Conservation (phyloP, 2,797 vertebrate species). For the Picus viridis region DNA sequence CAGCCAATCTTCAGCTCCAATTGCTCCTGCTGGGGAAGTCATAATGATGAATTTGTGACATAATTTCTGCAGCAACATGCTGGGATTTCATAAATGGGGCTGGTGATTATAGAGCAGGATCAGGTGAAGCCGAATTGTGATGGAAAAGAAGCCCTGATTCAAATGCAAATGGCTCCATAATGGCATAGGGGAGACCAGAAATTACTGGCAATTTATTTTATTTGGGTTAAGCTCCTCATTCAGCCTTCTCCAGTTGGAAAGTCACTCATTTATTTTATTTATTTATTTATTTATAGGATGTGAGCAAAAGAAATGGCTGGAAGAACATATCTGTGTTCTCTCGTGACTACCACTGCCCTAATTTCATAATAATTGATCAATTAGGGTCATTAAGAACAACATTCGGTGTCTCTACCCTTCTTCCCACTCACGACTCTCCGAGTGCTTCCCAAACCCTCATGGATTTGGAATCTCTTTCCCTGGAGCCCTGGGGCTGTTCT, state of each 20-base stretch:
- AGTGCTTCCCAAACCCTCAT: not conserved
- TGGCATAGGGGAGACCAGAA: slow-evolving; percentile 72
- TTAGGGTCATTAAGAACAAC: slow-evolving; percentile 12
- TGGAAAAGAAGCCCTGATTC: slow-evolving; percentile 68
- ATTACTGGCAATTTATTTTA: slow-evolving; percentile 77
- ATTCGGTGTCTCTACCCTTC: not conserved
- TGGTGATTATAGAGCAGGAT: slow-evolving; percentile 70
- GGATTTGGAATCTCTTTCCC: not conserved
- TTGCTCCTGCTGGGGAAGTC: slow-evolving; percentile 68
- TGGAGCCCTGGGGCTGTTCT: no score
- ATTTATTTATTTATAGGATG: not conserved
- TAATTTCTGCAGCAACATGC: slow-evolving; percentile 45
- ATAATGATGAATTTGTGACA: slow-evolving; percentile 68
- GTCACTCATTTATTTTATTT: not conserved
- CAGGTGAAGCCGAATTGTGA: slow-evolving; percentile 73
- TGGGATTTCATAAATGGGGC: slow-evolving; percentile 72
- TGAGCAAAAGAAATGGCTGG: slow-evolving; percentile 23
- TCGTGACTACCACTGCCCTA: slow-evolving; percentile 23
- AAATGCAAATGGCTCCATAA: slow-evolving; percentile 76
- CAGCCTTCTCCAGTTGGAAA: slow-evolving; percentile 10
- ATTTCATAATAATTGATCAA: slow-evolving; percentile 51
- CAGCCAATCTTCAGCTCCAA: slow-evolving; percentile 46
- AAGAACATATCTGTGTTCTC: slow-evolving; percentile 15
- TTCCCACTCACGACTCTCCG: not conserved
- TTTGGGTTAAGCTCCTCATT: slow-evolving; percentile 71